Conservation (phyloP, 2,888 invertebrate species). For the Aproaerema taeniolella region DNA sequence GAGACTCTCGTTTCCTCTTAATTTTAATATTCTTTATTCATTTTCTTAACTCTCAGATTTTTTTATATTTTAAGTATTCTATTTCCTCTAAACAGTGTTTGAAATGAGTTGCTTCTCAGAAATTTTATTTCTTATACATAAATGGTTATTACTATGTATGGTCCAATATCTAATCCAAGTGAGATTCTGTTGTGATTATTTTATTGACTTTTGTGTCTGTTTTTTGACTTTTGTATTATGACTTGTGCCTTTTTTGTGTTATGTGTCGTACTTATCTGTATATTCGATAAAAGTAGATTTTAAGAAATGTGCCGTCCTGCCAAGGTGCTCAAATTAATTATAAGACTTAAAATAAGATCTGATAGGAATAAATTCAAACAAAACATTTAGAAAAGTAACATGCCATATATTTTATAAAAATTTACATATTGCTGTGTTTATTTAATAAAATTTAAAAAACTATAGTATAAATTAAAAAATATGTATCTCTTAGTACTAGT, state of each 20-base stretch:
- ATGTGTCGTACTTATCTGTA: slow-evolving; percentile 6
- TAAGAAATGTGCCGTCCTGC: slow-evolving; percentile 28
- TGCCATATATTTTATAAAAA: slow-evolving; percentile 73
- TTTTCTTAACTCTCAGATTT: background rate
- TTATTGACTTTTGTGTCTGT: too few relatives aligned
- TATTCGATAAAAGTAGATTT: slow-evolving; percentile 16
- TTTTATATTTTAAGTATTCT: too few relatives aligned
- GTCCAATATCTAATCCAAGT: too few relatives aligned
- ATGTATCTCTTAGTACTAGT: slow-evolving; percentile 25
- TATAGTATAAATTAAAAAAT: slow-evolving; percentile 28
- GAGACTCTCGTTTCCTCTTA: background rate
- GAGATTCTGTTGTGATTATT: too few relatives aligned
- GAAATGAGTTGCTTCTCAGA: background rate
- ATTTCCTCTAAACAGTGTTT: background rate
- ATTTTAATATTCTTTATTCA: background rate
- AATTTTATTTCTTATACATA: background rate
- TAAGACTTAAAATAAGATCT: slow-evolving; percentile 21
- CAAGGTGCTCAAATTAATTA: slow-evolving; percentile 39
- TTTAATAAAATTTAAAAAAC: slow-evolving; percentile 48
- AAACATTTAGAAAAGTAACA: slow-evolving; percentile 65
- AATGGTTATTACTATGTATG: too few relatives aligned
- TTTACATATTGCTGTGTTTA: slow-evolving; percentile 55
- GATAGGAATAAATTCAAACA: slow-evolving; percentile 27
- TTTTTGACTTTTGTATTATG: slow-evolving; percentile 7
- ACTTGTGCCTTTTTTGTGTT: slow-evolving; percentile 4